Conservation (phyloP, 2,113 vertebrate species). For the Phylloscopus trochilus region DNA sequence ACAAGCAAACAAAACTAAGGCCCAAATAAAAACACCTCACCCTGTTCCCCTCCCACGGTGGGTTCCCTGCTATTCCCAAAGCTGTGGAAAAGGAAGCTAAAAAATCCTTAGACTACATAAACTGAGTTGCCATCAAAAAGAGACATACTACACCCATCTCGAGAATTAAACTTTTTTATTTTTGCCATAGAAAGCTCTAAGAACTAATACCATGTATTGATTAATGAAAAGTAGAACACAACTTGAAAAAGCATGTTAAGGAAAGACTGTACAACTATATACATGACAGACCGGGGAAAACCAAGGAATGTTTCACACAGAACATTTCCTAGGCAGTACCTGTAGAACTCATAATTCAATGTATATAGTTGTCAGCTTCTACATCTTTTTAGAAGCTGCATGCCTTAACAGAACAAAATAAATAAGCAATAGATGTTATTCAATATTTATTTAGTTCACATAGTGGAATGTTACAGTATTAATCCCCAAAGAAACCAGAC, state of each 20-base stretch:
- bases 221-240: slow-evolving; percentile 74
- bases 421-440: slow-evolving; percentile 49
- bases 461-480: slow-evolving; percentile 54
- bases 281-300: slow-evolving; percentile 65
- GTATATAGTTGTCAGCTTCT: slow-evolving; percentile 30
- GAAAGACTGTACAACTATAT: slow-evolving; percentile 76
- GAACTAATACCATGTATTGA: slow-evolving; percentile 74
- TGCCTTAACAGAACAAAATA: slow-evolving; percentile 64
- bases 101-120: background rate
- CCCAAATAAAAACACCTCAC: background rate
- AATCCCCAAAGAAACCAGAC: slow-evolving; percentile 20
- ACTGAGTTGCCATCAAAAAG: background rate
- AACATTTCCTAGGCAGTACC: slow-evolving; percentile 28
- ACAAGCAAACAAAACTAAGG: background rate
- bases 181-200: slow-evolving; percentile 83
- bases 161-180: slow-evolving; percentile 74
- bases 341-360: slow-evolving; percentile 30
- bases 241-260: slow-evolving; percentile 64
- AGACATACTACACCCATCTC: background rate
- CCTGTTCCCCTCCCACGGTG: background rate
- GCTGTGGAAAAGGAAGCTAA: background rate
- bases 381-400: slow-evolving; percentile 48
- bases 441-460: slow-evolving; percentile 13
- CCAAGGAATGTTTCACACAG: background rate
- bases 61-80: background rate